Evolutionary conservation across 2,797 vertebrate species (phyloP).

Genomic region (Coluber constrictor): DNA sequence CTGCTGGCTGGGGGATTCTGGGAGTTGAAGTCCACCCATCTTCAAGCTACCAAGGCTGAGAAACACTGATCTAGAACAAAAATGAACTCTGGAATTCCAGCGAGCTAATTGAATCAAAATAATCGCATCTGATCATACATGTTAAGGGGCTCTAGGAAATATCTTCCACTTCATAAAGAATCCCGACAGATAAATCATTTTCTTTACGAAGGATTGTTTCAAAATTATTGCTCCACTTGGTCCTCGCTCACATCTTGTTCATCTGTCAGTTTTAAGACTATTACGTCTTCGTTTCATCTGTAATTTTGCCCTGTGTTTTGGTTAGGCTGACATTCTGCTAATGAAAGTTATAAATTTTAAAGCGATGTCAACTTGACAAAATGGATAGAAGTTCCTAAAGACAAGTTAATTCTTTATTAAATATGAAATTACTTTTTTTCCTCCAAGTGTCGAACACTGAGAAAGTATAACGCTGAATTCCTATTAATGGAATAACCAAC

Average conservation of each 20-base stretch:
- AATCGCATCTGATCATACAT: neutral
- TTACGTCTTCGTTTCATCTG: slow-evolving; percentile 44
- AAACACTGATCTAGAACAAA: slow-evolving; percentile 38
- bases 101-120: slow-evolving; percentile 14
- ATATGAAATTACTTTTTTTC: slow-evolving; percentile 47
- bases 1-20: too few species aligned
- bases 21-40: too few species aligned
- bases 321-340: slow-evolving; percentile 61
- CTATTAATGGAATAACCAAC: neutral
- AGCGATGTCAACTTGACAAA: slow-evolving; percentile 46
- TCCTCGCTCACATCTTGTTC: slow-evolving; percentile 16
- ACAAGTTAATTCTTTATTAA: slow-evolving; percentile 48
- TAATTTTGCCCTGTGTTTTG: slow-evolving; percentile 58
- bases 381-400: slow-evolving; percentile 21
- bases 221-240: slow-evolving; percentile 29
- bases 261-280: slow-evolving; percentile 30
- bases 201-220: slow-evolving; percentile 10
- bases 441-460: slow-evolving; percentile 15
- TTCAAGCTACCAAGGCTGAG: too few species aligned
- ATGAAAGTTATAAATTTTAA: slow-evolving; percentile 56
- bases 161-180: neutral
- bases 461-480: neutral
- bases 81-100: slow-evolving; percentile 28
- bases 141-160: slow-evolving; percentile 27
- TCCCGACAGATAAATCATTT: neutral